Conservation (phyloP, 1,140 invertebrate genomes). For the Drosophila virilis region DNA sequence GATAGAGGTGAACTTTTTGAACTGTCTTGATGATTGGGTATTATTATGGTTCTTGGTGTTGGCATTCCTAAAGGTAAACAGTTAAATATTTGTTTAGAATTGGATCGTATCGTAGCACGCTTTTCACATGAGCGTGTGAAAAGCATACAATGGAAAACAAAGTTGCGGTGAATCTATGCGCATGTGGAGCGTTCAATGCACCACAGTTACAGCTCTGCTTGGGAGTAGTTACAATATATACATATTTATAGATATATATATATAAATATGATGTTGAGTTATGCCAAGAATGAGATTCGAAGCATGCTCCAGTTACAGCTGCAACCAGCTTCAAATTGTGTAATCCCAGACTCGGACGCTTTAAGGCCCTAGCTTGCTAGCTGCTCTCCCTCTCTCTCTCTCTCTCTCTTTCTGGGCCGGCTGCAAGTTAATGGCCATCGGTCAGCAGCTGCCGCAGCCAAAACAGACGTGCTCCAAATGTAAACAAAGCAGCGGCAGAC, state of each 20-base stretch:
- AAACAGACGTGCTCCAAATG: conserved; percentile 79
- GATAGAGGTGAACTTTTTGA: neutral
- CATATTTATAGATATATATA: neutral
- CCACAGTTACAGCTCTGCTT: conserved; percentile 4
- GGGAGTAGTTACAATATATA: neutral
- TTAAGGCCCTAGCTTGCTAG: conserved; percentile 7
- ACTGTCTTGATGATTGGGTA: neutral
- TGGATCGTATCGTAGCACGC: conserved; percentile 65
- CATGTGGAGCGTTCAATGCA: conserved; percentile 43
- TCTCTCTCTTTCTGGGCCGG: conserved; percentile 21
- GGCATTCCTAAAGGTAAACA: conserved; percentile 39
- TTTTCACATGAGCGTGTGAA: conserved; percentile 74
- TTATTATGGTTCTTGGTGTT: conserved; percentile 2
- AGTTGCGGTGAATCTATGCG: neutral
- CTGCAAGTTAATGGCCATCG: conserved; percentile 65
- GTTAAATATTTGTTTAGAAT: conserved; percentile 65
- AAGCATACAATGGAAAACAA: conserved; percentile 48
- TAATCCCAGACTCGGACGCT: conserved; percentile 44
- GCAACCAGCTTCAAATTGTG: conserved; percentile 42
- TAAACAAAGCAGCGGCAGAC: conserved; percentile 57
- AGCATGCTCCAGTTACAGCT: conserved; percentile 66
- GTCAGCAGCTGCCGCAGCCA: conserved; percentile 71
- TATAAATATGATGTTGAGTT: conserved; percentile 28
- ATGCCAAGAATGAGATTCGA: conserved; percentile 33
- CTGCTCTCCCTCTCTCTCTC: conserved; percentile 1